These are phyloP conservation scores for Physocephala rufipes DNA, from an alignment of 2,888 invertebrate genomes.

Conservation along the genomic window DNA sequence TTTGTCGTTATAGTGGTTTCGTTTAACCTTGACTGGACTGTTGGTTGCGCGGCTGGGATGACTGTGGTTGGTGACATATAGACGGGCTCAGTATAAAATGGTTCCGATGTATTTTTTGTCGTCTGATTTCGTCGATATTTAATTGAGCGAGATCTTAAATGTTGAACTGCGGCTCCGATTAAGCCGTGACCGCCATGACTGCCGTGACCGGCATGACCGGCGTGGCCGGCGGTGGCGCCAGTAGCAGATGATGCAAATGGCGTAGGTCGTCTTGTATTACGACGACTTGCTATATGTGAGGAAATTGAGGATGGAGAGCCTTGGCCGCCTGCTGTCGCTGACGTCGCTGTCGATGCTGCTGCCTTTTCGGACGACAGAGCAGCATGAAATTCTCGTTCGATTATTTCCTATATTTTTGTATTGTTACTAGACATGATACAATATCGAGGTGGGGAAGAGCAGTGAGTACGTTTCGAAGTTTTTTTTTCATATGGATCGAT, in stretches of 20 bases:
- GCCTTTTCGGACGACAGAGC: slow-evolving; percentile 65
- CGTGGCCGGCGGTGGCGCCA: slow-evolving; percentile 45
- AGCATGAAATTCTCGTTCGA: slow-evolving; percentile 65
- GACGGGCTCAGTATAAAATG: slow-evolving; percentile 36
- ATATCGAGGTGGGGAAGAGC: slow-evolving; percentile 44
- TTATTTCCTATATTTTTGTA: slow-evolving; percentile 61
- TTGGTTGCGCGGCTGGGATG: not conserved
- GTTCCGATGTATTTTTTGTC: slow-evolving; percentile 42
- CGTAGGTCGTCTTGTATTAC: too few species aligned
- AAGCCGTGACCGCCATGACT: slow-evolving; percentile 59
- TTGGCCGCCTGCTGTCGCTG: slow-evolving; percentile 47
- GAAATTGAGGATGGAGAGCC: slow-evolving; percentile 38
- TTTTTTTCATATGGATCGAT: slow-evolving; percentile 17
- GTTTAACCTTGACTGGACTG: not conserved
- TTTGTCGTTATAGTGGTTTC: slow-evolving; percentile 39
- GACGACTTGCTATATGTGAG: too few species aligned
- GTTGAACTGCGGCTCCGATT: slow-evolving; percentile 58
- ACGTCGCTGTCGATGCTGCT: slow-evolving; percentile 50
- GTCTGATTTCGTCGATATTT: slow-evolving; percentile 47
- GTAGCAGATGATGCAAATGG: too few species aligned
- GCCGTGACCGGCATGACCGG: slow-evolving; percentile 47
- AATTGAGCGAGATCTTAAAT: slow-evolving; percentile 58
- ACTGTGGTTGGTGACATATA: slow-evolving; percentile 9
- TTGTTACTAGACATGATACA: slow-evolving; percentile 50
- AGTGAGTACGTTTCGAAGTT: slow-evolving; percentile 36